These are phyloP conservation scores for Drosophila parabipectinata DNA, from an alignment of 1,140 invertebrate genomes.

Conservation along the genomic window DNA sequence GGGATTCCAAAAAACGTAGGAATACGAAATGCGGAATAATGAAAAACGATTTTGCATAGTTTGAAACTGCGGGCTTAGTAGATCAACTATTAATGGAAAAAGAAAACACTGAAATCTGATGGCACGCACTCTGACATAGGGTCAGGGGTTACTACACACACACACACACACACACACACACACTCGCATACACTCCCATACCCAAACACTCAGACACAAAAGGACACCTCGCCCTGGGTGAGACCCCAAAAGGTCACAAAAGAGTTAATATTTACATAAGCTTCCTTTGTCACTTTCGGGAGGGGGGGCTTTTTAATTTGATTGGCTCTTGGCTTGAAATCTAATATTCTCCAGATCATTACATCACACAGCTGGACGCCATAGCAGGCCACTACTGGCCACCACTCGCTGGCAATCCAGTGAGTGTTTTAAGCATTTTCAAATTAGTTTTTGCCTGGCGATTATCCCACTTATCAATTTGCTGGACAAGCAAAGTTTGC, in stretches of 20 bases:
- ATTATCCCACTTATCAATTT: constrained; percentile 54
- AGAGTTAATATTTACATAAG: constrained; percentile 51
- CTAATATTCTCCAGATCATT: constrained; percentile 43
- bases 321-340: constrained; percentile 32
- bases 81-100: constrained; percentile 80
- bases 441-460: constrained; percentile 39
- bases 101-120: constrained; percentile 53
- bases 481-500: constrained; percentile 48
- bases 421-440: constrained; percentile 37
- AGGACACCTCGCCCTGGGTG: constrained; percentile 18
- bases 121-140: constrained; percentile 36
- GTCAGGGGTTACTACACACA: constrained; percentile 4
- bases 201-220: neutral
- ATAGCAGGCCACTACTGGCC: neutral
- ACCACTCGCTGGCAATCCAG: no score
- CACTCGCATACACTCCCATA: neutral
- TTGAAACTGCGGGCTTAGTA: constrained; percentile 70
- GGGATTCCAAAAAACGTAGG: constrained; percentile 23
- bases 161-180: neutral
- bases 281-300: constrained; percentile 15
- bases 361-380: constrained; percentile 24
- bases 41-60: constrained; percentile 74
- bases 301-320: constrained; percentile 34
- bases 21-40: constrained; percentile 52
- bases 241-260: constrained; percentile 40